Percentiles rank a stretch among this genome's conserved stretches.
Conservation (phyloP, 1,140 invertebrate species). For the Drosophila ficusphila region DNA sequence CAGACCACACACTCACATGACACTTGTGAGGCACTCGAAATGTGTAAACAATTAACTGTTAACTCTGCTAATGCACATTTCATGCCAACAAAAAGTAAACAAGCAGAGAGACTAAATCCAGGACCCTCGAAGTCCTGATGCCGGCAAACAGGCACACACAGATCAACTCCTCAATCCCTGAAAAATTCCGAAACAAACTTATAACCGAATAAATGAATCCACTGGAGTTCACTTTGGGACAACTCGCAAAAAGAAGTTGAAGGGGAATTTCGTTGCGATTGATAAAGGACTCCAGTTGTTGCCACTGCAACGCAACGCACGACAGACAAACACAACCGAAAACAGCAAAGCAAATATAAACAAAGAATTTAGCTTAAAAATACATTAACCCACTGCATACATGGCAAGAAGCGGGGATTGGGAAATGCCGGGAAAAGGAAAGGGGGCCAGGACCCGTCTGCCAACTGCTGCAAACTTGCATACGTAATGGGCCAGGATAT, state of each 20-base stretch:
- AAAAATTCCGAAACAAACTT: conserved; percentile 63
- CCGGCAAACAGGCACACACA: conserved; percentile 6
- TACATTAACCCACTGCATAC: conserved; percentile 72
- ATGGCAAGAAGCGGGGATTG: background rate
- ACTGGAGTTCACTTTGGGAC: conserved; percentile 57
- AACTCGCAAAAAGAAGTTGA: conserved; percentile 8
- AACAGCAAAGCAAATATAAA: conserved; percentile 79
- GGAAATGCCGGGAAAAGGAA: background rate
- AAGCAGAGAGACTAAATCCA: conserved; percentile 29
- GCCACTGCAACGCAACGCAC: conserved; percentile 41
- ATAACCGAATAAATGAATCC: conserved; percentile 70
- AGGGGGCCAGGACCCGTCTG: background rate
- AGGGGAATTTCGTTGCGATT: conserved; percentile 7
- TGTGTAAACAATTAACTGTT: conserved; percentile 71
- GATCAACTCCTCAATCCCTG: conserved; percentile 33
- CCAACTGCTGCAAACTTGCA: conserved; percentile 62
- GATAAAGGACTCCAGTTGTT: conserved; percentile 20
- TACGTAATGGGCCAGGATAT: conserved; percentile 48
- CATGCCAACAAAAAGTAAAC: conserved; percentile 67
- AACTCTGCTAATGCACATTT: conserved; percentile 77
- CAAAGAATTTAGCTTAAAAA: conserved; percentile 83
- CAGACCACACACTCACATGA: conserved; percentile 13
- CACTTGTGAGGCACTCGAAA: conserved; percentile 43
- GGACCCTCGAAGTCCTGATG: conserved; percentile 9
- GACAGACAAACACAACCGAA: conserved; percentile 57